These are phyloP conservation scores for Indicator maculatus DNA, from an alignment of 2,113 vertebrate species.

Conservation along the genomic window DNA sequence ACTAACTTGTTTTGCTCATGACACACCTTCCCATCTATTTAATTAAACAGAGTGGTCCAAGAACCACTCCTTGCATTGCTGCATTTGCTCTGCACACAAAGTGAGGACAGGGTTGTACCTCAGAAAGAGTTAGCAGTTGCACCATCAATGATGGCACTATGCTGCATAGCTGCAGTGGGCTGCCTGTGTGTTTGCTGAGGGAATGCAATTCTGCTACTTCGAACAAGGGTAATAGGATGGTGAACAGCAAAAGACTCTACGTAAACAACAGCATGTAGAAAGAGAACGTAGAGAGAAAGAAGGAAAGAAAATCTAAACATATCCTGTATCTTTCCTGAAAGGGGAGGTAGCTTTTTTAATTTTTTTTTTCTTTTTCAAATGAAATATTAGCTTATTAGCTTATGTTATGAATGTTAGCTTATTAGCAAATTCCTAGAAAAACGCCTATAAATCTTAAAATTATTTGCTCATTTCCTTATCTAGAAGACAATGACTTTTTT, in stretches of 20 bases:
- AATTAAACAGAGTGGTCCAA: not conserved
- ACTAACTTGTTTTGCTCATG: not conserved
- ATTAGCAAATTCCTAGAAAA: constrained; percentile 41
- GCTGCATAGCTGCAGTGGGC: not conserved
- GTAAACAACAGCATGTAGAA: not conserved
- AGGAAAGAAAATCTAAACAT: not conserved
- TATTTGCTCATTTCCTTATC: not conserved
- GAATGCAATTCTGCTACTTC: not conserved
- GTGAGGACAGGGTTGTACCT: not conserved
- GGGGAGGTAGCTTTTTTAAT: not conserved
- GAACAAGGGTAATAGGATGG: not conserved
- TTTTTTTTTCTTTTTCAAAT: not conserved
- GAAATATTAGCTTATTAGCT: not conserved
- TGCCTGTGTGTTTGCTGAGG: not conserved
- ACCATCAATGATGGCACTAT: not conserved
- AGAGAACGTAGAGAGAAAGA: not conserved
- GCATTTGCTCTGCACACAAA: not conserved
- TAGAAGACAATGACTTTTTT: not conserved
- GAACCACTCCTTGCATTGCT: not conserved
- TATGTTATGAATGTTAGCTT: not conserved
- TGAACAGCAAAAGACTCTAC: not conserved
- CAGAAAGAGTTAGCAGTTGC: not conserved
- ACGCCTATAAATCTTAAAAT: not conserved
- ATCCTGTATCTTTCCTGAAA: not conserved
- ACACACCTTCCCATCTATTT: not conserved